phyloP scores from a whole-genome alignment of 1,140 invertebrate species.

The Atopsyche davidsoni region DNA sequence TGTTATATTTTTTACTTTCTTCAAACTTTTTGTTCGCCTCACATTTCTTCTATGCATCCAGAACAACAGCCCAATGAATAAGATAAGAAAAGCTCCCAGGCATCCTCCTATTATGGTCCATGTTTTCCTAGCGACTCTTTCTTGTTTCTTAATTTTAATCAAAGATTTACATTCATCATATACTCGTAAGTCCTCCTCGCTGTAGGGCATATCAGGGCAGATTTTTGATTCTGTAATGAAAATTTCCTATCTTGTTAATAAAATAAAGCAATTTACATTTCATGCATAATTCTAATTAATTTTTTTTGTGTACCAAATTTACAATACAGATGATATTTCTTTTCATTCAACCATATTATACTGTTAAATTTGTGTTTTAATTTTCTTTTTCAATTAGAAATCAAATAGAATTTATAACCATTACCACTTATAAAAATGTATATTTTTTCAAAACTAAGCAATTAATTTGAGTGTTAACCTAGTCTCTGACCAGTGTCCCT shows the following conservation, averaged over 20 bases:
- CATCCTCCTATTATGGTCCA: conserved; percentile 43
- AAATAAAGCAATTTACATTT: too few species aligned
- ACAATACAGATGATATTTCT: too few species aligned
- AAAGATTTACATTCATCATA: conserved; percentile 35
- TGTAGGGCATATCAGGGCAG: conserved; percentile 10
- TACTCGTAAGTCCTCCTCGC: conserved; percentile 11
- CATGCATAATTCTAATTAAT: too few species aligned
- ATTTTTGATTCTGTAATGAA: conserved; percentile 10
- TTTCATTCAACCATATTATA: too few species aligned
- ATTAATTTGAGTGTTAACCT: too few species aligned
- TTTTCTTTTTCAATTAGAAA: not conserved
- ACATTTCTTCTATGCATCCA: conserved; percentile 46
- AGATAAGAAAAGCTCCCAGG: conserved; percentile 41
- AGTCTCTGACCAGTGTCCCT: too few species aligned
- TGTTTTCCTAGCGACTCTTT: conserved; percentile 36
- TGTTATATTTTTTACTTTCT: conserved; percentile 31
- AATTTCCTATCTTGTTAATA: too few species aligned
- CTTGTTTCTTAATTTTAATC: conserved; percentile 15
- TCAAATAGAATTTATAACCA: conserved; percentile 2
- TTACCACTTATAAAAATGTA: not conserved
- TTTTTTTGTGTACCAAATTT: too few species aligned
- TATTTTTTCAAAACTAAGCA: too few species aligned
- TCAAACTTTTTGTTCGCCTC: conserved; percentile 37
- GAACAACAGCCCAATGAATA: conserved; percentile 42
- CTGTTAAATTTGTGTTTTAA: too few species aligned